Base-by-base conservation (phyloP, 37 sponge, comb jelly and placozoan genomes). In the Corticium candelabrum region DNA sequence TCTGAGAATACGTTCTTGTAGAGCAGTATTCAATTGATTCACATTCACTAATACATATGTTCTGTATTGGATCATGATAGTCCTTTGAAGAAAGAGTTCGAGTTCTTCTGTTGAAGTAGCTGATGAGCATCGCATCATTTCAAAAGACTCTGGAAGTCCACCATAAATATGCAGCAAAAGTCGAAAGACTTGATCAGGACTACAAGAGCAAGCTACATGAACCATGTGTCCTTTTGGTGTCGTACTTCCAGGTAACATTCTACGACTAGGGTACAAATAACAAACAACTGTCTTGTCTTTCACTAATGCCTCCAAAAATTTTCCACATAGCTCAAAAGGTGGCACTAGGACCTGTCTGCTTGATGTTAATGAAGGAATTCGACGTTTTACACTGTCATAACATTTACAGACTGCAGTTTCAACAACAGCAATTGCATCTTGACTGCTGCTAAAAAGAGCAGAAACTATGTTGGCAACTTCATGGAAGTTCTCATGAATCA, bases 101-200 rank as follows among this genome's bases (percentile, higher is more conserved):
- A 79, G 30, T 7, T 79, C 80, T 74, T 68, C 68, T 7, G 50
- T 62, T 39, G 80, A 67, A 27, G 39, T 79, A 2, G 3, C 35
- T 74, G 27, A 67, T 15, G 36, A 27, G 68, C 90, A 90, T 68
- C 69, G 88, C 34, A 87, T 80, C 69, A 90, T 81, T 38, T 87
- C 87, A 68, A 81, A 90, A 3, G 88, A 37, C 40, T 84, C 90
- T 32, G 90, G 90, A 0, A 90, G 74, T 40, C 87, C 85, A 4
- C 68, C 68, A 75, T 74, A 90, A 27, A 90, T 69, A 39, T 81
- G 43, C 40, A 86, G 37, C 15, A 90, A 84, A 34, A 90, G 75
- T 7, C 79, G 70, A 31, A 90, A 39, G 34, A 90, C 68, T 33
- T 87, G 35, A 35, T 74, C 36, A 30, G 38, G 38, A 32, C 34